phyloP scores from a whole-genome alignment of 2,113 vertebrate genomes.

The Thamnaconus septentrionalis region DNA sequence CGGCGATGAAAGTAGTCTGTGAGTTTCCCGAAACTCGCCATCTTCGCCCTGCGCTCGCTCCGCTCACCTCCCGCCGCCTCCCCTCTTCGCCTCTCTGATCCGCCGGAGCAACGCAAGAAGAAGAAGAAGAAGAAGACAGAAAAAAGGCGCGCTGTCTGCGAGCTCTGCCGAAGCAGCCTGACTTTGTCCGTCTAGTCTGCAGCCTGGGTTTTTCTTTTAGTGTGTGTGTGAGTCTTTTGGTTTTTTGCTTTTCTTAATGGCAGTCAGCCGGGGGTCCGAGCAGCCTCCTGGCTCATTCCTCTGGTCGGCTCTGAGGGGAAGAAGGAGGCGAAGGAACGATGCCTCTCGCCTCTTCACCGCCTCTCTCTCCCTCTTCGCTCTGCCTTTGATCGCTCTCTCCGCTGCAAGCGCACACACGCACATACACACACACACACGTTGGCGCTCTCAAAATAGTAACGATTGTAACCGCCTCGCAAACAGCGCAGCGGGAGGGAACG shows the following conservation, averaged over 20 bases:
- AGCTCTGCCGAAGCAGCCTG: background rate
- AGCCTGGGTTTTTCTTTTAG: slow-evolving; percentile 6
- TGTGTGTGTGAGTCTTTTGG: too few species aligned
- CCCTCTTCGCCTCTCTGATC: slow-evolving; percentile 2
- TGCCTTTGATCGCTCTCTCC: slow-evolving; percentile 29
- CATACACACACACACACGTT: background rate
- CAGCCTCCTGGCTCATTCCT: slow-evolving; percentile 24
- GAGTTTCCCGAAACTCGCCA: slow-evolving; percentile 92
- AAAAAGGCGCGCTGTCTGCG: background rate
- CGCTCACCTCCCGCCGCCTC: slow-evolving; percentile 17
- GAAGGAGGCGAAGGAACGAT: too few species aligned
- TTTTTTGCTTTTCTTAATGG: too few species aligned
- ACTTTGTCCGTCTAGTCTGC: slow-evolving; percentile 12
- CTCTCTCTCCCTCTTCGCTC: slow-evolving; percentile 35
- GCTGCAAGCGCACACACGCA: slow-evolving; percentile 4
- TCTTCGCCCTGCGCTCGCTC: slow-evolving; percentile 55
- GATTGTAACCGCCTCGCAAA: slow-evolving; percentile 64
- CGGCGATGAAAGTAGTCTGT: slow-evolving; percentile 90
- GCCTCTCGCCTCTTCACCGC: background rate
- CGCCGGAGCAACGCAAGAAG: too few species aligned
- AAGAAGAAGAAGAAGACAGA: background rate
- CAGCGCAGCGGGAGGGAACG: slow-evolving; percentile 44
- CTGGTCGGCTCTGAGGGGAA: background rate
- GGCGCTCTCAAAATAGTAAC: slow-evolving; percentile 69
- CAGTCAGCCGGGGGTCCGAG: slow-evolving; percentile 47